Evolutionary conservation across 1,140 invertebrate genomes (phyloP), one percentile per base, ranked within the genome.

Genomic region (Teleopsis dalmanni): DNA sequence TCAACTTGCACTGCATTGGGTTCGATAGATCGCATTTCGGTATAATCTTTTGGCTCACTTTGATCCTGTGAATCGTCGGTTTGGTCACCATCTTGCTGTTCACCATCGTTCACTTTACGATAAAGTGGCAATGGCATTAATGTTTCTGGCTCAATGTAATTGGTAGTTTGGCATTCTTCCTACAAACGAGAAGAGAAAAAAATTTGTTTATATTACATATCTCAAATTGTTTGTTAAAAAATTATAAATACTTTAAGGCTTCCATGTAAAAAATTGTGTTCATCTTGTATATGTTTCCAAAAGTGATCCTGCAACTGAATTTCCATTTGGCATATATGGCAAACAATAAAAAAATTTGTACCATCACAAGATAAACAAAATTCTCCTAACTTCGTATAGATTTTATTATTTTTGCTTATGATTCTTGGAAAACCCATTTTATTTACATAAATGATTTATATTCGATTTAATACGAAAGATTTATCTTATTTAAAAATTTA

Each of bases 391-490:
- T 67, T 67, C 21, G 64, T 67, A 38, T 67, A 67, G 23, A 67
- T 67, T 51, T 67, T 67, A 40, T 67, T 62, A 47, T 67, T 67
- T 48, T 67, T 67, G 59, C 64, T 67, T 48, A 67, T 57, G 50
- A 67, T 67, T 48, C 64, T 64, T 62, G 64, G 64, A 60, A 67
- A 67, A 54, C 64, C 64, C 64, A 67, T 67, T 43, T 31, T 43
- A 10, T 27, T 43, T 19, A 43, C 25, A 43, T 27, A 10, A 43
- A n/a, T n/a, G n/a, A n/a, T n/a, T n/a, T n/a, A n/a, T n/a, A n/a
- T n/a, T n/a, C n/a, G n/a, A n/a, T n/a, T n/a, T n/a, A n/a, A n/a
- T n/a, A n/a, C n/a, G n/a, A n/a, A n/a, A n/a, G n/a, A n/a, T n/a
- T n/a, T n/a, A n/a, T n/a, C n/a, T n/a, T n/a, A n/a, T n/a, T n/a